Conservation (phyloP, 2,113 vertebrate species). For the Hippocampus mohnikei region DNA sequence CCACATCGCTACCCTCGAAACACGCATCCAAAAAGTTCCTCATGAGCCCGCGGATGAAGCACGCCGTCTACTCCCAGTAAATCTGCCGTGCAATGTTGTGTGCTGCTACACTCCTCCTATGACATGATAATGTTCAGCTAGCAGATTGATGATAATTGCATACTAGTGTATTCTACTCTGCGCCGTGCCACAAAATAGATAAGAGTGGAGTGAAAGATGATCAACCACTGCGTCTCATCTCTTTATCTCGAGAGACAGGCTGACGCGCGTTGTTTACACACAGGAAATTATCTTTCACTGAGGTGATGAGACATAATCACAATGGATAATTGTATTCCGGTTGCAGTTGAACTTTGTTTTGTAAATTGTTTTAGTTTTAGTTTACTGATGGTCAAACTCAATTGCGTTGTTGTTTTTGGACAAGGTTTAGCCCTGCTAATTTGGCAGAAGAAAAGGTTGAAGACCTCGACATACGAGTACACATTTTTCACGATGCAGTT, state of each 20-base stretch:
- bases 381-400: neutral
- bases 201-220: constrained; percentile 36
- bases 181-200: constrained; percentile 49
- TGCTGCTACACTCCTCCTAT: constrained; percentile 45
- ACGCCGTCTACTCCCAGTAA: constrained; percentile 14
- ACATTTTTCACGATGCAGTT: neutral
- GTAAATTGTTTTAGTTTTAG: neutral
- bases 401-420: neutral
- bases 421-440: neutral
- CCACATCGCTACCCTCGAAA: constrained; percentile 9
- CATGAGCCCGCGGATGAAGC: constrained; percentile 23
- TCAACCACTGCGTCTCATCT: constrained; percentile 31
- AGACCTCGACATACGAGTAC: neutral
- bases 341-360: neutral
- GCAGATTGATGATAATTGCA: constrained; percentile 60
- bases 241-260: constrained; percentile 20
- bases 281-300: constrained; percentile 23
- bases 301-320: constrained; percentile 6
- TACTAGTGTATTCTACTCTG: constrained; percentile 37
- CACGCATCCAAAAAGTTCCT: constrained; percentile 18
- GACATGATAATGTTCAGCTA: constrained; percentile 48
- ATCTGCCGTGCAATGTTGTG: constrained; percentile 18
- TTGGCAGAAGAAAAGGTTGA: neutral
- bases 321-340: neutral
- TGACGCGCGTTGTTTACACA: constrained; percentile 19